Base-by-base conservation (phyloP, 2,888 invertebrate genomes). In the Eubasilissa splendida region DNA sequence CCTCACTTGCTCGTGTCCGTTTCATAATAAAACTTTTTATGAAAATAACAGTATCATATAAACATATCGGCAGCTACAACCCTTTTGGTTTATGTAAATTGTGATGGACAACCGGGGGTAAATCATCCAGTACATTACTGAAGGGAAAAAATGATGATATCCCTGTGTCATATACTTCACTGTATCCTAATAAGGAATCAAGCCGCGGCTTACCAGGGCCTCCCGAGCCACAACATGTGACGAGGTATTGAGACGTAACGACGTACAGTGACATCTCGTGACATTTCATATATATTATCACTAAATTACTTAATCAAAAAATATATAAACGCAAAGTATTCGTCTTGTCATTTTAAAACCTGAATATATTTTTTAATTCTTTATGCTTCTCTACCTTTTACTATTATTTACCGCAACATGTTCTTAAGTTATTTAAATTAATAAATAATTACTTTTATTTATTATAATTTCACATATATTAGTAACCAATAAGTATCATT, bases 131-230 rank as follows among this genome's bases (percentile, higher is more conserved):
- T 71, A 53, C 66, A 75, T 58, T 79, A 79, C 68, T 65, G 42
- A 66, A 58, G 52, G 70, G 42, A 75, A 42, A 66, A 76, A 76
- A 76, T 74, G 79, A 74, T 73, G 54, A 56, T 74, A 53, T 74
- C 65, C 53, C 58, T 31, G 66, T 33, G 65, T 53, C 76, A 73
- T 78, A 73, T 73, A 71, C 60, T 70, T 42, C 54, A 54, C 65
- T 65, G 73, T 79, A 65, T 73, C 68, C 76, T 83, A 83, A 81
- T 83, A 81, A 81, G 71, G 75, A 81, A 81, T 79, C 80, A 79
- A 76, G 70, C 78, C 79, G 53, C 66, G 58, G 77, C 79, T 80
- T 81, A 81, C 80, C 22, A 53, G 14, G 59, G 53, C 63, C 79
- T 79, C 81, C 76, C 79, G 73, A 73, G 59, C 77, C 80, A 79